Evolutionary conservation across 2,797 vertebrate species (phyloP).

Genomic region (Clamator glandarius): DNA sequence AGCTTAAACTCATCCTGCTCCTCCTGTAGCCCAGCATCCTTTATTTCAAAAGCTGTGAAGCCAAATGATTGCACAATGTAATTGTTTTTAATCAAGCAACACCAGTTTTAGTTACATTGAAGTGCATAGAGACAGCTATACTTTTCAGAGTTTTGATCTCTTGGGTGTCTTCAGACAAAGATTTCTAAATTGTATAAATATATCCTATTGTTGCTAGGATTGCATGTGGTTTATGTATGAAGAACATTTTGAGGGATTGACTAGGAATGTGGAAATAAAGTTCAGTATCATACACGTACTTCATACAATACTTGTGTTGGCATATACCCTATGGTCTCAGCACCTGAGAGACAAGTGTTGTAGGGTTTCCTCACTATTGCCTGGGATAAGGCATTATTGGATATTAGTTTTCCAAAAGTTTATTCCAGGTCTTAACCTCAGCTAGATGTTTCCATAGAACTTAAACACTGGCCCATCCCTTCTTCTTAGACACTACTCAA

Average conservation of each 20-base stretch:
- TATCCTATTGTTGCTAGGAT: neutral
- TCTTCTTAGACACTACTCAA: neutral
- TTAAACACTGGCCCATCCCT: neutral
- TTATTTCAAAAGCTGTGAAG: constrained; percentile 23
- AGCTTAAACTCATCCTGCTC: neutral
- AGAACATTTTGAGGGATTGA: neutral
- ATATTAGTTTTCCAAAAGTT: neutral
- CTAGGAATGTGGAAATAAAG: neutral
- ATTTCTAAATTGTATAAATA: neutral
- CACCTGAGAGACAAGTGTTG: neutral
- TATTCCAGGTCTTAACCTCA: neutral
- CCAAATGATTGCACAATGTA: constrained; percentile 38
- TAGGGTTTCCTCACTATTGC: neutral
- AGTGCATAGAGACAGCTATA: neutral
- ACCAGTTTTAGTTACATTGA: neutral
- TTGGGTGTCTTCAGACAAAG: neutral
- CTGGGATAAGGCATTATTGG: neutral
- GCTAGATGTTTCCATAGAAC: neutral
- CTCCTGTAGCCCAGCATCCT: neutral
- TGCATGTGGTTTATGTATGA: neutral
- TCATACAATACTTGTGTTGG: neutral
- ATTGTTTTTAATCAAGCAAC: constrained; percentile 41
- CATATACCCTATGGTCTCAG: neutral
- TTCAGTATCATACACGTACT: neutral
- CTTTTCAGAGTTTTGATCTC: neutral